These are phyloP conservation scores for Idaea straminata DNA, from an alignment of 2,888 invertebrate genomes.

Conservation along the genomic window DNA sequence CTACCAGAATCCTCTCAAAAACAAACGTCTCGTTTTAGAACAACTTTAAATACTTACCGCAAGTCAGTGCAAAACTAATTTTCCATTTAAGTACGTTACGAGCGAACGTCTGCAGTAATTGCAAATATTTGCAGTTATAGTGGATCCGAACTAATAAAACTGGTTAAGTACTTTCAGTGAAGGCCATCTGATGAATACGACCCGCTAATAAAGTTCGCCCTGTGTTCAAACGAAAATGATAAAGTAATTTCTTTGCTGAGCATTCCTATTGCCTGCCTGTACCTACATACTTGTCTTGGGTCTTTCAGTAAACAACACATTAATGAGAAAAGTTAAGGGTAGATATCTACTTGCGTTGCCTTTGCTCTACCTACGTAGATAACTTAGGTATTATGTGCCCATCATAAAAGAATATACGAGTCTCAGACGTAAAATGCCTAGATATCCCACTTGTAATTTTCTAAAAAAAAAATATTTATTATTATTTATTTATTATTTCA, in stretches of 20 bases:
- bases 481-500: no score
- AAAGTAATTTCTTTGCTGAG: conserved; percentile 15
- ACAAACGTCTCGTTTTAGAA: background rate
- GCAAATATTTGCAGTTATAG: background rate
- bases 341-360: conserved; percentile 5
- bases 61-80: background rate
- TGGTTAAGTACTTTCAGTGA: background rate
- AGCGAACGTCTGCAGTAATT: background rate
- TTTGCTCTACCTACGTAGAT: background rate
- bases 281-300: conserved; percentile 10
- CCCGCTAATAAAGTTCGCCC: background rate
- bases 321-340: conserved; percentile 19
- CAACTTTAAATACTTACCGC: background rate
- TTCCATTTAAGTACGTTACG: background rate
- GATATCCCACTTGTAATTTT: no score
- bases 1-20: no score
- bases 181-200: background rate
- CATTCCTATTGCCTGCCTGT: conserved; percentile 5
- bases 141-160: background rate
- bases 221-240: conserved; percentile 6
- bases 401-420: background rate
- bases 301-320: conserved; percentile 16
- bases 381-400: background rate
- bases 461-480: no score
- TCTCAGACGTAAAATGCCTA: no score